Conservation (phyloP, 1,140 invertebrate genomes). For the Habropoda laboriosa region DNA sequence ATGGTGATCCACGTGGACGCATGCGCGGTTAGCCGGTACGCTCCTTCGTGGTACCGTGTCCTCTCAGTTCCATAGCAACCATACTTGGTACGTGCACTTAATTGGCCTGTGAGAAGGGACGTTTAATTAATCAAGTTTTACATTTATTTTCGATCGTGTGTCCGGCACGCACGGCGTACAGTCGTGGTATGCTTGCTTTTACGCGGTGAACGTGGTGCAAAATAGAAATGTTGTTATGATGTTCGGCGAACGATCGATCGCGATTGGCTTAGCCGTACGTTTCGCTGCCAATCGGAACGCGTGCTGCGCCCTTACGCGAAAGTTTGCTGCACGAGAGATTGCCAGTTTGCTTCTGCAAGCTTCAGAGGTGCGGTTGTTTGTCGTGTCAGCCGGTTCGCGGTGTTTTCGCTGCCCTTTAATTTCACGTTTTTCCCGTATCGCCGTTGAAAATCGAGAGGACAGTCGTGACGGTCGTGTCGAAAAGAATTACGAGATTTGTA, state of each 20-base stretch:
- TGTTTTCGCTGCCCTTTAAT: constrained; percentile 15
- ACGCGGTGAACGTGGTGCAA: constrained; percentile 1
- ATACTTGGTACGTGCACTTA: no score
- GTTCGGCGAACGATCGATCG: constrained; percentile 56
- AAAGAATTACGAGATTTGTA: background rate
- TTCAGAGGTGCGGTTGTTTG: constrained; percentile 51
- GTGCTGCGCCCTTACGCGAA: constrained; percentile 44
- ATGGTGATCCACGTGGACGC: constrained; percentile 36
- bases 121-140: constrained; percentile 3
- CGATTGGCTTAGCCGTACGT: constrained; percentile 41
- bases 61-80: constrained; percentile 5
- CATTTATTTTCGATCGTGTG: constrained; percentile 1
- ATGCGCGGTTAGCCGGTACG: constrained; percentile 5
- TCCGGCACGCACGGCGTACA: background rate
- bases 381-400: constrained; percentile 6
- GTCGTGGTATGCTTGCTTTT: background rate
- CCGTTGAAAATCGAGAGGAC: constrained; percentile 7
- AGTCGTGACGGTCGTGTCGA: background rate
- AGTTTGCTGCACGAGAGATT: constrained; percentile 54
- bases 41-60: background rate
- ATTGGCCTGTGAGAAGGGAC: background rate
- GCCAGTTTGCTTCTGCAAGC: constrained; percentile 55
- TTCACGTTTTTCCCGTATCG: background rate
- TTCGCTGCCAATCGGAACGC: constrained; percentile 31
- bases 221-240: constrained; percentile 26